Conservation (phyloP, 2,888 invertebrate species). For the Meloe dianella region DNA sequence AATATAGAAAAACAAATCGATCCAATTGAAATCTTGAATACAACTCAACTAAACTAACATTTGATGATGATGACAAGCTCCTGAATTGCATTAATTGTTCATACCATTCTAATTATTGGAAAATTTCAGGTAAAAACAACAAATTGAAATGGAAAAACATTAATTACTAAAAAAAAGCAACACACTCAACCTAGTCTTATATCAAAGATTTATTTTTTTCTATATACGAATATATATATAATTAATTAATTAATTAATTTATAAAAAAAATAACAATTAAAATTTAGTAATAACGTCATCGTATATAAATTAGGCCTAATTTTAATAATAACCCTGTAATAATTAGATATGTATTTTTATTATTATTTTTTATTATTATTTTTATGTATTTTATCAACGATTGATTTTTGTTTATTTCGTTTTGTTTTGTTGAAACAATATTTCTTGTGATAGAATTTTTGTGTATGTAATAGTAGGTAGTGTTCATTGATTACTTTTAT, state of each 20-base stretch:
- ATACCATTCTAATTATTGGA: no score
- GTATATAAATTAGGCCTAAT: constrained; percentile 27
- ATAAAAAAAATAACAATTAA: constrained; percentile 27
- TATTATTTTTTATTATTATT: constrained; percentile 22
- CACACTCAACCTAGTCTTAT: constrained; percentile 49
- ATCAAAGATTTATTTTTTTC: constrained; percentile 48
- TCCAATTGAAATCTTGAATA: no score
- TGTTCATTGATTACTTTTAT: constrained; percentile 27
- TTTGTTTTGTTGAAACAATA: no score
- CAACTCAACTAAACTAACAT: no score
- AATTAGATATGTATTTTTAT: no score
- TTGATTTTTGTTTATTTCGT: constrained; percentile 32
- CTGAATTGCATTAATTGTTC: no score
- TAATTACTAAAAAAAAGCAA: constrained; percentile 40
- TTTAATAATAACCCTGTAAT: no score
- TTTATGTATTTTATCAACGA: constrained; percentile 40
- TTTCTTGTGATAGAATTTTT: constrained; percentile 38
- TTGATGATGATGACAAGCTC: constrained; percentile 47
- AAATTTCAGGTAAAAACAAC: constrained; percentile 26
- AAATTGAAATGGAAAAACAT: background rate
- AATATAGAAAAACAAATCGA: no score
- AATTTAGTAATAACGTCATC: constrained; percentile 16
- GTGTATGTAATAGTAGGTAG: constrained; percentile 30
- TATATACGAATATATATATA: no score
- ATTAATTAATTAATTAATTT: constrained; percentile 32